Base-by-base conservation (phyloP, 2,888 invertebrate species). In the Trichopoda pennipes region DNA sequence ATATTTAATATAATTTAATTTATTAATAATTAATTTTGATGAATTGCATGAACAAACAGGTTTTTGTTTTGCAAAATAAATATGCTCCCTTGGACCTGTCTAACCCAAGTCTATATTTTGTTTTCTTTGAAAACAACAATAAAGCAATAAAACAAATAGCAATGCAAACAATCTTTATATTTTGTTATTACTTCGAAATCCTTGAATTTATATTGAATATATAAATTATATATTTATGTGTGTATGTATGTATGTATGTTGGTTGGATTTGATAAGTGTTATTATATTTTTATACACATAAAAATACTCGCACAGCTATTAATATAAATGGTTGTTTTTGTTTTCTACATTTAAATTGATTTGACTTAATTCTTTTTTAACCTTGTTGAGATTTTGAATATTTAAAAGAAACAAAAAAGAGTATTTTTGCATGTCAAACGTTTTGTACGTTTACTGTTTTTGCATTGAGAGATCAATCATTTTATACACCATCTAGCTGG, bases 61-160 rank as follows among this genome's bases (percentile, higher is more conserved):
- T 38, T 60, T n/a, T 23, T 35, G 7, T 60, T 70, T 49, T 35
- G 17, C 49, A 58, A 60, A 56, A 17, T 21, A 21, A 51, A 21
- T 21, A n/a, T 28, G 14, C 21, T 19, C 35, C 63, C 55, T 72
- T 51, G 44, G 35, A 55, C 55, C 21, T 56, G 55, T 44, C 47
- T 56, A 56, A 66, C 9, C 38, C 56, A 49, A 56, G 56, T 49
- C 38, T 38, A 28, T 6, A 28, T 2, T n/a, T n/a, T 56, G n/a
- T 56, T 63, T 55, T 21, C 56, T 51, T 66, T 28, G 49, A 21
- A 42, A 72, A n/a, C 3, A 51, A 42, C 16, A 72, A 60, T 60
- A 44, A 72, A 70, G 23, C 51, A 72, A 38, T 72, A 12, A 16
- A 42, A 28, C 47, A n/a, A n/a, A 73, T 16, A 44, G 19, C 10